Base-by-base conservation (phyloP, 2,888 invertebrate genomes). In the Drosophila demipolita region DNA sequence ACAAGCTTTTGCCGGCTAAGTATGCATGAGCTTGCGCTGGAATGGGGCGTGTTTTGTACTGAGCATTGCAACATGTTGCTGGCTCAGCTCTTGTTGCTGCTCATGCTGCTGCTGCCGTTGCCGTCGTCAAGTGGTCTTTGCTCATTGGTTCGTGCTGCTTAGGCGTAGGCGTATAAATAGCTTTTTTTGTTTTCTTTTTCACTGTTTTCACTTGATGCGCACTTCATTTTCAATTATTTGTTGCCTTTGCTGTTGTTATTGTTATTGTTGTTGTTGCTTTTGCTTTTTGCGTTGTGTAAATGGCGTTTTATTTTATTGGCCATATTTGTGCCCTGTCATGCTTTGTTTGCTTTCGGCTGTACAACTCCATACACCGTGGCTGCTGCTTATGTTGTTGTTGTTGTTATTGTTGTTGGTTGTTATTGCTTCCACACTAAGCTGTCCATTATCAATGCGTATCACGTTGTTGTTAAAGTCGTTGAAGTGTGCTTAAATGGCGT, bases 401-500 rank as follows among this genome's bases (percentile, higher is more conserved):
- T 23, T 23, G 23, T 23, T 23, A 23, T 23, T 23, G 65, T 49
- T 45, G 60, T 40, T 58, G 66, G 8, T 50, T 74, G 66, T 57
- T 78, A 79, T 63, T 73, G 69, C 66, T 66, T 73, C 72, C 65
- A 64, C 87, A 73, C 73, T 83, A 79, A 79, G 75, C 83, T 74
- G 68, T 75, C 74, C 90, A 86, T 90, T 90, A 90, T 86, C 90
- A 86, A 86, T 86, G 85, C 85, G 87, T 90, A 90, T 89, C 85
- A 90, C 90, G 89, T 90, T 83, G 85, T 73, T 58, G 61, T 82
- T 78, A 61, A 69, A 68, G 89, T 73, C 74, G 78, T 64, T 84
- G 90, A 89, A 85, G 90, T 90, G 89, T 90, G 89, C 90, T 90
- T 87, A 90, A 86, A 90, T 85, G 90, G 90, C 90, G 90, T 89